Conservation (phyloP, 2,888 invertebrate species). For the Drosophila affinis region DNA sequence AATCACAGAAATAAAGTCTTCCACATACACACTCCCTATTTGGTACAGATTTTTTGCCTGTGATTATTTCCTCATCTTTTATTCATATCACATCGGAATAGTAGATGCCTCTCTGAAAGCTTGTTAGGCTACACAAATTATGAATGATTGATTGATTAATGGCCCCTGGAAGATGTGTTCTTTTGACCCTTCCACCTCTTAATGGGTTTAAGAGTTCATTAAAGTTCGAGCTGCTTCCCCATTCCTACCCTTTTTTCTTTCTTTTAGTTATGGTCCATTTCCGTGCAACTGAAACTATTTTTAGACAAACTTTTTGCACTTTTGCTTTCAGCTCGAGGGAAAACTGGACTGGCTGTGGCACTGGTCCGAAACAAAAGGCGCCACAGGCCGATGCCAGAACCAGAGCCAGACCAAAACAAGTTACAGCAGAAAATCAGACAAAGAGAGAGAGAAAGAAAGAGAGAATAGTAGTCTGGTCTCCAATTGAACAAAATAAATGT, state of each 20-base stretch:
- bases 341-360: slow-evolving; percentile 12
- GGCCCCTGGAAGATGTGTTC: not conserved
- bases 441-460: not conserved
- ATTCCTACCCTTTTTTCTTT: slow-evolving; percentile 9
- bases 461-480: slow-evolving; percentile 3
- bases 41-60: not conserved
- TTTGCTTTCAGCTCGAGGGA: slow-evolving; percentile 52
- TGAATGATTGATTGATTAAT: slow-evolving; percentile 30
- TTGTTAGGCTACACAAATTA: slow-evolving; percentile 12
- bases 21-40: no score
- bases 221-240: slow-evolving; percentile 8
- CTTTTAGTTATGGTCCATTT: slow-evolving; percentile 38
- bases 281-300: slow-evolving; percentile 49
- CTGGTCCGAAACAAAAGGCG: slow-evolving; percentile 47
- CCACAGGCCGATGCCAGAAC: slow-evolving; percentile 7
- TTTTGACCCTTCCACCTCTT: slow-evolving; percentile 5
- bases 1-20: not conserved
- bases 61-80: slow-evolving; percentile 14
- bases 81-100: slow-evolving; percentile 1
- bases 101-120: not conserved
- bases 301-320: slow-evolving; percentile 54
- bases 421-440: slow-evolving; percentile 18
- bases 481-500: slow-evolving; percentile 35
- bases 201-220: slow-evolving; percentile 36
- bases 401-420: slow-evolving; percentile 26